Base-by-base conservation (phyloP, 2,113 vertebrate genomes). In the Todiramphus chloris region DNA sequence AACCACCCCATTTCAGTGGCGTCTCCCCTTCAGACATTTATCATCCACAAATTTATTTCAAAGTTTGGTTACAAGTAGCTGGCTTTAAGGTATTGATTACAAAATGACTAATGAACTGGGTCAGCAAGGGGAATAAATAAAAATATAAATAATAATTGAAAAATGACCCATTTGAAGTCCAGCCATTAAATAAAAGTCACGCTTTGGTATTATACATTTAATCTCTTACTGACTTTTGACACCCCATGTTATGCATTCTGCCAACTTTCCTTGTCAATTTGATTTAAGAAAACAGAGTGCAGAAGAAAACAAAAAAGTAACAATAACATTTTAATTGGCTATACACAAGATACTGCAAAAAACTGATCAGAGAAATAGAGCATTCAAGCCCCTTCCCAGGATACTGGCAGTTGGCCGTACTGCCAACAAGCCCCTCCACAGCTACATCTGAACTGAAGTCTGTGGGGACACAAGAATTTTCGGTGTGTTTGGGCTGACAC, bases 41-140 rank as follows among this genome's bases (percentile, higher is more conserved):
- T 81, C 83, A 93, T 67, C 35, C 21, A 53, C 64, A 87, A 84
- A 76, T 77, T 94, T 81, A 53, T 75, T 86, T 84, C 62, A 68
- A 25, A 82, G 15, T 83, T 69, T 87, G 23, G 21, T 79, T 79
- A 58, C 73, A 87, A 92, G 62, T 62, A 83, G 30, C 64, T 56
- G 30, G 39, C 51, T 94, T 82, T 84, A 87, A 78, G 66, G 62
- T 84, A 92, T 64, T 87, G 69, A 92, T 84, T 78, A 72, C 27
- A 90, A 70, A 83, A 76, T 93, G 56, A 89, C 31, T 94, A 86
- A 96, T 81, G 68, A 95, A 77, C 31, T 35, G 35, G 43, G 64
- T 86, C 79, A 86, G 51, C 25, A 13, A 18, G 11, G 30, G 7
- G 0, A 0, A 35, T 13, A 19, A 20, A 2, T 13, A 37, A 31